These are phyloP conservation scores for Tridacna gigas DNA, from an alignment of 2,888 invertebrate species.

Conservation along the genomic window DNA sequence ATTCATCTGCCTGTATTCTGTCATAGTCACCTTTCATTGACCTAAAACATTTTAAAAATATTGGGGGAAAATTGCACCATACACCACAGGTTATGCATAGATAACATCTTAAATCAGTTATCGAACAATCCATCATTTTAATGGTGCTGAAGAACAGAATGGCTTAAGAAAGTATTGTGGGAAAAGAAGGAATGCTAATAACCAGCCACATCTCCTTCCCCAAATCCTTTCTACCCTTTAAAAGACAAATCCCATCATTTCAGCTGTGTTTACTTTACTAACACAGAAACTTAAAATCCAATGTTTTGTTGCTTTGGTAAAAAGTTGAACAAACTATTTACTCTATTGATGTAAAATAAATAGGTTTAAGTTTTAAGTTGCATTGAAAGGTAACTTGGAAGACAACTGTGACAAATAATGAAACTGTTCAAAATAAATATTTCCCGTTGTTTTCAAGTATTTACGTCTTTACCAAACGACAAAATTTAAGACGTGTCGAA, in stretches of 20 bases:
- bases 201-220: background rate
- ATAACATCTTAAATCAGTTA: background rate
- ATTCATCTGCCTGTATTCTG: constrained; percentile 87
- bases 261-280: too few species aligned
- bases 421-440: background rate
- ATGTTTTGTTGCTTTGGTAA: too few species aligned
- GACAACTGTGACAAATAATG: background rate
- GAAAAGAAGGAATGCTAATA: background rate
- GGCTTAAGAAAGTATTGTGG: background rate
- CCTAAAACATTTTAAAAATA: constrained; percentile 49
- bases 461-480: too few species aligned
- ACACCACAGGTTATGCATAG: background rate
- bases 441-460: too few species aligned
- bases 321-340: too few species aligned
- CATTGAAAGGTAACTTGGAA: too few species aligned
- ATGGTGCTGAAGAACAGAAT: background rate
- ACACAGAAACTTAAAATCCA: too few species aligned
- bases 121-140: background rate
- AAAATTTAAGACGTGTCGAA: too few species aligned
- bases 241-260: too few species aligned
- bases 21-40: constrained; percentile 75
- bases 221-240: too few species aligned
- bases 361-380: too few species aligned
- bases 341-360: too few species aligned
- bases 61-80: background rate